Percentiles rank a stretch among this genome's conserved stretches.
Evolutionary conservation across 1,140 invertebrate genomes (phyloP).

Genomic region (Rhynchophorus ferrugineus): DNA sequence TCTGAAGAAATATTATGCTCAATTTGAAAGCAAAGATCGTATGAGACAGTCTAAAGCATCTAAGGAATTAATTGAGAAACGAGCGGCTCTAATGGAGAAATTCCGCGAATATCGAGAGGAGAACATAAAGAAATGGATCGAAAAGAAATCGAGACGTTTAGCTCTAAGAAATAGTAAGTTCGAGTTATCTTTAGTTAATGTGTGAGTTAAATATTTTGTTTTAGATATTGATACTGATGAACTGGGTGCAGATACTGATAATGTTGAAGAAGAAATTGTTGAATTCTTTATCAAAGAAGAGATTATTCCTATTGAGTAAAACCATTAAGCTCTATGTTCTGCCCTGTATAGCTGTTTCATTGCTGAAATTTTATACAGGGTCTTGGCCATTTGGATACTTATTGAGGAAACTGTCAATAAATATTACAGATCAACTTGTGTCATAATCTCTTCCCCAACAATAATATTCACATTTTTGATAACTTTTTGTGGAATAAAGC

Average conservation of each 20-base stretch:
- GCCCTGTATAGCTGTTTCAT: constrained; percentile 3
- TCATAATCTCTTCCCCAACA: not conserved
- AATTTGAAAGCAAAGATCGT: constrained; percentile 95
- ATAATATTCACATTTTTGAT: no score
- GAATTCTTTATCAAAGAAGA: constrained; percentile 99
- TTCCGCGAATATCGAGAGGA: constrained; percentile 75
- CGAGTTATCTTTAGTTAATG: no score
- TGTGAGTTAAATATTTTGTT: no score
- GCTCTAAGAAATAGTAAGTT: constrained; percentile 81
- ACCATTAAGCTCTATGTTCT: not conserved
- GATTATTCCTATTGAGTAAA: constrained; percentile 63
- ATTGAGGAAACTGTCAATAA: no score
- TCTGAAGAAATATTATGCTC: constrained; percentile 92
- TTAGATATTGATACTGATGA: constrained; percentile 89
- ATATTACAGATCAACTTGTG: not conserved
- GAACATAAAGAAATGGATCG: constrained; percentile 65
- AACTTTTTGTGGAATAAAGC: no score
- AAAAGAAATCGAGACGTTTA: constrained; percentile 69
- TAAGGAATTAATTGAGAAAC: constrained; percentile 93
- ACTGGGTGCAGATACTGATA: constrained; percentile 73
- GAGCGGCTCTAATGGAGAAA: constrained; percentile 79
- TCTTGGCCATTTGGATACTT: constrained; percentile 7
- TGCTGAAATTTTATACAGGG: not conserved
- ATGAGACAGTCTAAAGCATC: constrained; percentile 88
- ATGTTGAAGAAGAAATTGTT: constrained; percentile 89